Evolutionary conservation across 2,113 vertebrate species (phyloP), one percentile per base, ranked within the genome.

Genomic region (Ophiodon elongatus): DNA sequence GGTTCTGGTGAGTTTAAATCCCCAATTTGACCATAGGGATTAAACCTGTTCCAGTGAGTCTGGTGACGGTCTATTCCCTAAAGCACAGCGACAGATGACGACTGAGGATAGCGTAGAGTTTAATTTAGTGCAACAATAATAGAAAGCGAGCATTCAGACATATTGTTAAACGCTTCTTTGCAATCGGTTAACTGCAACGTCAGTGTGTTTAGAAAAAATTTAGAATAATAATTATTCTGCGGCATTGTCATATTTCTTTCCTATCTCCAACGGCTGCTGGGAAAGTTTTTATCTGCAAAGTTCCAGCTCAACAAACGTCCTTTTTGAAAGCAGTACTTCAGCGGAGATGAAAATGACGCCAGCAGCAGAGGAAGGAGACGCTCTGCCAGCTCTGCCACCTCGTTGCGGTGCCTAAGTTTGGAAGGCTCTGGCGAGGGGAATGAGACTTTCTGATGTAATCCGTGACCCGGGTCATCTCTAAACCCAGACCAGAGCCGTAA

Each of bases 401-500:
- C 71, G 33, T 65, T 84, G 71, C 25, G 8, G 50, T 70, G 65
- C 84, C 63, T 60, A 75, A 50, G 80, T 85, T 80, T 84, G 72
- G 79, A 85, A 80, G 39, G 43, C 31, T 85, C 23, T 52, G 63
- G 72, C 66, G 35, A 57, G 67, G 47, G 35, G 64, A 81, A 81
- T 56, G 57, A 75, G 78, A 87, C 72, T 79, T 69, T 78, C 50
- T 91, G 83, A 85, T 86, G 92, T 91, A 89, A 93, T 90, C 83
- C 62, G 57, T 76, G 85, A 90, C 90, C 86, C 9, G n/a, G 79
- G 82, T 83, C 83, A 82, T 75, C 76, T 85, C 74, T 62, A 73
- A 88, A 85, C 60, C 67, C 62, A 8, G 73, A 69, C 62, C 56
- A 15, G 81, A 74, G 76, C 47, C 13, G 41, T 86, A 83, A 90